These are phyloP conservation scores for Acholoe squamosa DNA, from an alignment of 2,888 invertebrate genomes.

Conservation along the genomic window DNA sequence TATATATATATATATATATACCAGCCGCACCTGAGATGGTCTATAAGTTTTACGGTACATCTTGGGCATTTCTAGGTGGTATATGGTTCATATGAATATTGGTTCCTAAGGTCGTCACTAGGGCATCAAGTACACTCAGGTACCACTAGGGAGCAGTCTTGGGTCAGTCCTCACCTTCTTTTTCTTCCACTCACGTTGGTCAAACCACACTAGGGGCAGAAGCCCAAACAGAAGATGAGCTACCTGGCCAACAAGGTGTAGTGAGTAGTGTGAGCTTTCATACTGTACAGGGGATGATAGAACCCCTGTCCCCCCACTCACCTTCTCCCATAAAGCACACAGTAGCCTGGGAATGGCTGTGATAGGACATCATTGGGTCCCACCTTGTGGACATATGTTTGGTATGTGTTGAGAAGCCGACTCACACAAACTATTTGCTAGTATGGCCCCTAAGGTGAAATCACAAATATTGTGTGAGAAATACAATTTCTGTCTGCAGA, in stretches of 20 bases:
- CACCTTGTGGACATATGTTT: background rate
- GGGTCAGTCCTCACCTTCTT: background rate
- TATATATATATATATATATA: no score
- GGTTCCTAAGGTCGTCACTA: background rate
- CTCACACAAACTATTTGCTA: background rate
- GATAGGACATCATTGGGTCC: background rate
- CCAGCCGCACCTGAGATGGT: no score
- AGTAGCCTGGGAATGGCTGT: background rate
- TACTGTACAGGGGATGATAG: background rate
- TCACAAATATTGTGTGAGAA: background rate
- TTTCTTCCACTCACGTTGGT: background rate
- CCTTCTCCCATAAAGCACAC: conserved; percentile 10
- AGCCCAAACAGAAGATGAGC: conserved; percentile 4
- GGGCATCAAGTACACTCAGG: background rate
- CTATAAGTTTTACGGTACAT: no score
- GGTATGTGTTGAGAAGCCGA: background rate
- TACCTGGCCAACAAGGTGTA: background rate
- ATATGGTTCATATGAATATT: no score
- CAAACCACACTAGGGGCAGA: background rate
- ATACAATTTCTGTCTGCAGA: no score
- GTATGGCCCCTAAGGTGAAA: background rate
- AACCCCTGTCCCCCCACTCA: no score
- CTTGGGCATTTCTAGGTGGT: no score
- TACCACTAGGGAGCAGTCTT: background rate
- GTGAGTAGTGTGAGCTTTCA: background rate